phyloP scores from a whole-genome alignment of 2,113 vertebrate genomes.

The Vireo altiloquus region DNA sequence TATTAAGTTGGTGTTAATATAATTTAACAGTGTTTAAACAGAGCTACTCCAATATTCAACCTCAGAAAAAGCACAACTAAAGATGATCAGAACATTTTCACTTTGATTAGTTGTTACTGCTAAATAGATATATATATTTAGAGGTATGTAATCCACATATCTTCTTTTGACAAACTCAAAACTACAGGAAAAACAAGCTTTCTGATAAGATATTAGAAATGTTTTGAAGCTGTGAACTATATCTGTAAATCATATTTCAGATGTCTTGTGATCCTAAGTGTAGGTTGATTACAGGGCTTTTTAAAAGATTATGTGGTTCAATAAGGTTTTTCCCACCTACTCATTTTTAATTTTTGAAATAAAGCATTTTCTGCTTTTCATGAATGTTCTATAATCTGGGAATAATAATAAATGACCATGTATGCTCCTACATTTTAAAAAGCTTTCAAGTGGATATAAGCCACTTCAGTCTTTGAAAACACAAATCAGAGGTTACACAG shows the following conservation, averaged over 20 bases:
- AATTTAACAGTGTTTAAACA: background rate
- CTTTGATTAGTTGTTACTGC: background rate
- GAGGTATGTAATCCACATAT: background rate
- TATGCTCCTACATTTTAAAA: background rate
- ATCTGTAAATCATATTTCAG: background rate
- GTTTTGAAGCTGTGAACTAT: background rate
- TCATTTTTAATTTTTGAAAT: background rate
- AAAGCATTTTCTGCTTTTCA: background rate
- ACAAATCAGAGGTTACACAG: background rate
- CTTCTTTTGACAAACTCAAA: background rate
- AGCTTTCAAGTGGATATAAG: background rate
- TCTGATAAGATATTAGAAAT: background rate
- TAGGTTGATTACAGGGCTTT: background rate
- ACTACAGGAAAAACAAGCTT: background rate
- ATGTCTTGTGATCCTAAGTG: background rate
- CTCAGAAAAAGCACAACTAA: background rate
- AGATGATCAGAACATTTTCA: background rate
- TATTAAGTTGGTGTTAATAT: background rate
- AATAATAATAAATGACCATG: background rate
- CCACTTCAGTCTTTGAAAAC: background rate
- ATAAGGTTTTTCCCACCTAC: background rate
- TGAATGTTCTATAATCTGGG: background rate
- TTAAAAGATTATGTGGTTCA: background rate
- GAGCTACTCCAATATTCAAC: background rate
- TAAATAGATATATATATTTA: background rate